Conservation (phyloP, 2,888 invertebrate species). For the Drosophila peninsularis region DNA sequence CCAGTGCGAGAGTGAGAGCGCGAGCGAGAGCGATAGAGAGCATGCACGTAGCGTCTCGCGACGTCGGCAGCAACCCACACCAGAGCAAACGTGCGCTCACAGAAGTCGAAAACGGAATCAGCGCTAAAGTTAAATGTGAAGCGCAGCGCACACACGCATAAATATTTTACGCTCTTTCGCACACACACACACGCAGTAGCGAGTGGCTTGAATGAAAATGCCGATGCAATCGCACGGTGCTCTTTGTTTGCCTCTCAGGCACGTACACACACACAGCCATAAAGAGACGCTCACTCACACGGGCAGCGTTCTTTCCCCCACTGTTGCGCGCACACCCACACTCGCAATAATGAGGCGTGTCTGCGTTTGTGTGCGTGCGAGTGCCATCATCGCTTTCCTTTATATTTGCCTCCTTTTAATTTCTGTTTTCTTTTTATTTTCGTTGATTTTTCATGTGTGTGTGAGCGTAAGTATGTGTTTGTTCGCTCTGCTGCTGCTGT, state of each 20-base stretch:
- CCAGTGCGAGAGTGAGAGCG: slow-evolving; percentile 4
- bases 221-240: slow-evolving; percentile 76
- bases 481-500: slow-evolving; percentile 34
- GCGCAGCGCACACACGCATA: slow-evolving; percentile 38
- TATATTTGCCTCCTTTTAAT: slow-evolving; percentile 68
- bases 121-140: slow-evolving; percentile 74
- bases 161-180: slow-evolving; percentile 31
- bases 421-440: slow-evolving; percentile 68
- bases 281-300: slow-evolving; percentile 13
- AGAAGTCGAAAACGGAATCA: slow-evolving; percentile 69
- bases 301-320: neutral
- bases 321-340: slow-evolving; percentile 28
- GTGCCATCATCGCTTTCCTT: slow-evolving; percentile 76
- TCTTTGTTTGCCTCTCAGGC: slow-evolving; percentile 43
- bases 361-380: slow-evolving; percentile 48
- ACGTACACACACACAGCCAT: slow-evolving; percentile 15
- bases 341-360: slow-evolving; percentile 39
- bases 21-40: slow-evolving; percentile 11
- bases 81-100: slow-evolving; percentile 37
- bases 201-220: slow-evolving; percentile 80
- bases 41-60: neutral
- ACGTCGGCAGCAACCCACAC: slow-evolving; percentile 31
- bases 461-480: slow-evolving; percentile 26
- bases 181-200: slow-evolving; percentile 36
- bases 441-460: slow-evolving; percentile 41